Evolutionary conservation across 2,113 vertebrate genomes (phyloP), one percentile per base, ranked within the genome.

Genomic region (Myiopsitta monachus): DNA sequence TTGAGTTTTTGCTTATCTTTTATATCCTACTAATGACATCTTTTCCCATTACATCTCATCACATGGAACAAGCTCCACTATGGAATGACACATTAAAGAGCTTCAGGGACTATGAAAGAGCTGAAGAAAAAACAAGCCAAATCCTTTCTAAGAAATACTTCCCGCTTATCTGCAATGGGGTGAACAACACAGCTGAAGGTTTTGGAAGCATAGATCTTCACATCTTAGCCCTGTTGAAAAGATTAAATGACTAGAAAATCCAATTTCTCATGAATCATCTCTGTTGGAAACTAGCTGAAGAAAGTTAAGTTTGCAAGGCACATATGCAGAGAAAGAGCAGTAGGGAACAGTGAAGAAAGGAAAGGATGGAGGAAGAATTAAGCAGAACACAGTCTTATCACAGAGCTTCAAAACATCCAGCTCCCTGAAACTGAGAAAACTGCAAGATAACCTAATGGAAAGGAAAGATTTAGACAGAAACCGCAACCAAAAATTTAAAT

Each of bases 21-120:
- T n/a, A 8, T 44, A 39, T 47, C 18, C 14, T 57, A 39, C 14
- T 36, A 78, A n/a, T 24, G 8, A 74, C 0, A 0, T 38, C 30
- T 64, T 80, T 78, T 74, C 33, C 52, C 85, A 59, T 59, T 54
- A 18, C 26, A 24, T 31, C 12, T 84, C 31, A 80, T 57, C 38
- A 66, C 28, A 27, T 23, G 31, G 24, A 69, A 87, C 9, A 55
- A 87, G 22, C 16, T 80, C 33, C 22, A 23, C 26, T 47, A 36
- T 7, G 10, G n/a, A 88, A 77, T 14, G 27, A 61, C n/a, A 55
- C 8, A 36, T 77, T 44, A 69, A 85, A 88, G 27, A 68, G 27
- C 38, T 70, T 80, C 43, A 83, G 0, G 0, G 59, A 52, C 68
- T 80, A 31, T 23, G 49, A 83, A 91, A 55, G 4, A 22, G 11